Evolutionary conservation across 2,797 vertebrate genomes (phyloP).

Genomic region (Pseudochirops corinnae): DNA sequence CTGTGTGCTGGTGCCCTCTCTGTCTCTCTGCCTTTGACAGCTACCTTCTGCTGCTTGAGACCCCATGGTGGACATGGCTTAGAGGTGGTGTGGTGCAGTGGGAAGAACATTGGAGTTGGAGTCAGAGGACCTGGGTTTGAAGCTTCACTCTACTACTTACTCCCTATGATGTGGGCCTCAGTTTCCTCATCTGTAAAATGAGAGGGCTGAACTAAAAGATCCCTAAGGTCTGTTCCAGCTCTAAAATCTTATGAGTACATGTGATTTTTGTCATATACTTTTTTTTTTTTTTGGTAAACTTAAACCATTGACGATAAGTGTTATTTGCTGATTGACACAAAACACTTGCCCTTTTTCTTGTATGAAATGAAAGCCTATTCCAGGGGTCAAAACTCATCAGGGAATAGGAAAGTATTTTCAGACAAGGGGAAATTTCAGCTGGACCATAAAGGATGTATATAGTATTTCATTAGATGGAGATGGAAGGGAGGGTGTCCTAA

Average conservation of each 20-base stretch:
- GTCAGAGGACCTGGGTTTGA: conserved; percentile 9
- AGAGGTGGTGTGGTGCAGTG: conserved; percentile 11
- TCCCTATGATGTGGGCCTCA: conserved; percentile 6
- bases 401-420: not conserved
- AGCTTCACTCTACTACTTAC: conserved; percentile 3
- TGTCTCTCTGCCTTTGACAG: conserved; percentile 12
- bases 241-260: conserved; percentile 1
- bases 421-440: not conserved
- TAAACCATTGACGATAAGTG: not conserved
- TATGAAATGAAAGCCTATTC: not conserved
- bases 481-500: not conserved
- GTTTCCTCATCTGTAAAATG: conserved; percentile 11
- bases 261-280: not conserved
- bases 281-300: not conserved
- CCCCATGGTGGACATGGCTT: not conserved
- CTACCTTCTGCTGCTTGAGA: conserved; percentile 5
- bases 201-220: conserved; percentile 13
- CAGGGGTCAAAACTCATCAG: not conserved
- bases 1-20: conserved; percentile 2
- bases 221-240: conserved; percentile 12
- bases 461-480: not conserved
- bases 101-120: conserved; percentile 3
- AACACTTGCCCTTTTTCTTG: not conserved
- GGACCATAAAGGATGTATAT: not conserved
- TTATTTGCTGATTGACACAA: not conserved